Evolutionary conservation across 2,888 invertebrate species (phyloP).

Genomic region (Hyposoter didymator): DNA sequence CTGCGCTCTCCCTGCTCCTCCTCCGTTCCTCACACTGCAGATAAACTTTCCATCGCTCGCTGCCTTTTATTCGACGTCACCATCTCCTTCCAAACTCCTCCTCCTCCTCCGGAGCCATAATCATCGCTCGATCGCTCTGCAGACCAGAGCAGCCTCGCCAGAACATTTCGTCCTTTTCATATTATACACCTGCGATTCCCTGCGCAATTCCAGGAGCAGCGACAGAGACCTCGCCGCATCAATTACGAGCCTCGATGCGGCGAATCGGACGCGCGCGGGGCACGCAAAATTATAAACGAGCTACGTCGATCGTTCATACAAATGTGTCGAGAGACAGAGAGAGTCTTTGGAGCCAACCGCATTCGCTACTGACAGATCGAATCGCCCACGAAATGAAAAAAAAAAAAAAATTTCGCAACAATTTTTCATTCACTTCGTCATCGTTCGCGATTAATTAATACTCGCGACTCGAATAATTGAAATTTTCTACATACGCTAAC

Average conservation of each 20-base stretch:
- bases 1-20: background rate
- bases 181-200: constrained; percentile 69
- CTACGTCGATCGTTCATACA: no score
- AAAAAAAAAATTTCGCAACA: background rate
- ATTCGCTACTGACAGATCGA: constrained; percentile 7
- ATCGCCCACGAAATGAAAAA: background rate
- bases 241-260: constrained; percentile 40
- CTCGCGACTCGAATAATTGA: background rate
- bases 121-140: constrained; percentile 63
- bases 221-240: no score
- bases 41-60: constrained; percentile 34
- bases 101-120: constrained; percentile 50
- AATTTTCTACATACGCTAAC: no score
- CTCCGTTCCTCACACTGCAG: background rate
- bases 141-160: background rate
- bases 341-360: constrained; percentile 2
- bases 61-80: constrained; percentile 19
- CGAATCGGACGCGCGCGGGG: constrained; percentile 3
- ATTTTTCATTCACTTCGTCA: background rate
- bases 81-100: constrained; percentile 39
- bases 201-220: constrained; percentile 56
- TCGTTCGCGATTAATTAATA: background rate
- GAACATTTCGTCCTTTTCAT: constrained; percentile 48
- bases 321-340: background rate
- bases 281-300: constrained; percentile 14